Conservation (phyloP, 92 coral and sea anemone species). For the Epizoanthus ramosus region DNA sequence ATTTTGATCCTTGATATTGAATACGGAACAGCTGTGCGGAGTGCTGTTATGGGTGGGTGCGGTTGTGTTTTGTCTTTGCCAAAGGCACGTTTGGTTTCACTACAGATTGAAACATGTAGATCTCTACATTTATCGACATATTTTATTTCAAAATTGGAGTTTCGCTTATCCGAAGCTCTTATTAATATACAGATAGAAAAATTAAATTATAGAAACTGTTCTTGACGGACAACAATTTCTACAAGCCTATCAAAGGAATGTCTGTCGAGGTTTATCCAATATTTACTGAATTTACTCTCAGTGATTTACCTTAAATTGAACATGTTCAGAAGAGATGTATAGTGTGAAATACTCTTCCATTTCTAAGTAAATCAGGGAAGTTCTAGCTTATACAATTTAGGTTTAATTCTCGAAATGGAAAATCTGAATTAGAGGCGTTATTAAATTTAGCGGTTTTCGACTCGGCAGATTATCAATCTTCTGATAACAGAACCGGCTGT, state of each 20-base stretch:
- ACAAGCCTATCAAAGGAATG: slow-evolving; percentile 36
- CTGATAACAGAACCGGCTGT: slow-evolving; percentile 34
- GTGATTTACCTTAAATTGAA: background rate
- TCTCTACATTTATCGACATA: slow-evolving; percentile 12
- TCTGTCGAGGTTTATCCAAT: background rate
- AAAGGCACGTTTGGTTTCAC: slow-evolving; percentile 42
- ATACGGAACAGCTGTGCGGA: slow-evolving; percentile 40
- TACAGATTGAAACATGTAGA: slow-evolving; percentile 25
- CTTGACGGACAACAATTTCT: slow-evolving; percentile 1
- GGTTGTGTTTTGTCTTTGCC: slow-evolving; percentile 41
- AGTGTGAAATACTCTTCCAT: background rate
- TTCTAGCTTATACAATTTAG: background rate
- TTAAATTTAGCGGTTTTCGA: slow-evolving; percentile 44
- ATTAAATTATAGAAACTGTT: slow-evolving; percentile 28
- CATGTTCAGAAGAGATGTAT: background rate
- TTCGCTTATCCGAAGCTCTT: slow-evolving; percentile 27
- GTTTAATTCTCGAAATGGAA: slow-evolving; percentile 33
- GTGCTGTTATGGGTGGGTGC: slow-evolving; percentile 31
- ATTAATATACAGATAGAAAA: slow-evolving; percentile 24
- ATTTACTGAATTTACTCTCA: background rate
- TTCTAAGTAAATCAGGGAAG: slow-evolving; percentile 1
- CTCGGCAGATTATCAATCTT: slow-evolving; percentile 41
- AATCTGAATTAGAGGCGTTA: slow-evolving; percentile 44
- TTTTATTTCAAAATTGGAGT: slow-evolving; percentile 12
- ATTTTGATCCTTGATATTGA: slow-evolving; percentile 37